Conservation (phyloP, 92 coral and sea anemone genomes). For the Phenganax subtilis region DNA sequence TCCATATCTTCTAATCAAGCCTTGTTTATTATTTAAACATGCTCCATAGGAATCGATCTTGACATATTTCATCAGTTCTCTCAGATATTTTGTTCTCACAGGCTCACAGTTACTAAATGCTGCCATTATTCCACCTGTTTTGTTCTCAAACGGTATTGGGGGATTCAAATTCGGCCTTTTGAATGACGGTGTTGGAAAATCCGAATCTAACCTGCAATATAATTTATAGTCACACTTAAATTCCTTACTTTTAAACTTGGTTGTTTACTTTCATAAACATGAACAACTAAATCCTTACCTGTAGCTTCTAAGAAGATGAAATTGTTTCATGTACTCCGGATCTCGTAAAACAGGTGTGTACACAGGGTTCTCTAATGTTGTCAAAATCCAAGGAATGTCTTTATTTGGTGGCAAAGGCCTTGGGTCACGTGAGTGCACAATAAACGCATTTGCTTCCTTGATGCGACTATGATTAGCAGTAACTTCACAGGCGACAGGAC, state of each 20-base stretch:
- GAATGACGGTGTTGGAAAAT: constrained; percentile 37
- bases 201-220: constrained; percentile 30
- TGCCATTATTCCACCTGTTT: constrained; percentile 33
- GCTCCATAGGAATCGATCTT: constrained; percentile 43
- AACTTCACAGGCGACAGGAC: constrained; percentile 53
- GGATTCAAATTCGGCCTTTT: constrained; percentile 27
- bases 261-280: too few species aligned
- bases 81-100: constrained; percentile 39
- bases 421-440: constrained; percentile 53
- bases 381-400: constrained; percentile 40
- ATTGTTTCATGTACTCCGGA: constrained; percentile 31
- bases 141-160: constrained; percentile 38
- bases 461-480: constrained; percentile 31
- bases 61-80: constrained; percentile 40
- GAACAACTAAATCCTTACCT: too few species aligned
- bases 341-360: constrained; percentile 46
- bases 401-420: constrained; percentile 43
- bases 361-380: constrained; percentile 53
- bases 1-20: constrained; percentile 16
- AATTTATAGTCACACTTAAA: too few species aligned
- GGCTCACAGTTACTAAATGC: constrained; percentile 44
- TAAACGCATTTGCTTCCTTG: constrained; percentile 29
- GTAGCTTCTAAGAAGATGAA: constrained; percentile 49
- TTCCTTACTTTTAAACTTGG: too few species aligned
- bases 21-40: constrained; percentile 34